Conservation (phyloP, 2,888 invertebrate species). For the Thera obeliscata region DNA sequence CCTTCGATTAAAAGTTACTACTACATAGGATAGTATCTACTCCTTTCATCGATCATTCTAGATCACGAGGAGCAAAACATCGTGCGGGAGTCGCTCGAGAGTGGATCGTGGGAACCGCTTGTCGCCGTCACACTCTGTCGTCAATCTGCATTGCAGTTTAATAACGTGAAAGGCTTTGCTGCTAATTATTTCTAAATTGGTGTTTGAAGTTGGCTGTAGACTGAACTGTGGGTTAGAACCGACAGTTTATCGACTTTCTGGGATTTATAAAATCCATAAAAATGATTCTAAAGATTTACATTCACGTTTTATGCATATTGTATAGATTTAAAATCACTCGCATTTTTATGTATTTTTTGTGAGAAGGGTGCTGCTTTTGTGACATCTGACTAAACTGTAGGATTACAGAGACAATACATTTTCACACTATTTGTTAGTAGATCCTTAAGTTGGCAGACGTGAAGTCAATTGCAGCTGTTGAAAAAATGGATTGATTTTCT, state of each 20-base stretch:
- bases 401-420: too few species aligned
- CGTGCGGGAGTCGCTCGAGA: slow-evolving; percentile 46
- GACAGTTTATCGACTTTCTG: slow-evolving; percentile 1
- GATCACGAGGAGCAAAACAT: slow-evolving; percentile 57
- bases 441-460: neutral
- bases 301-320: too few species aligned
- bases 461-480: neutral
- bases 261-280: too few species aligned
- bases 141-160: slow-evolving; percentile 32
- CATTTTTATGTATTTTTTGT: too few species aligned
- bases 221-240: neutral
- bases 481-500: neutral
- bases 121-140: slow-evolving; percentile 41
- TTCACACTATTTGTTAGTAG: neutral
- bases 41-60: slow-evolving; percentile 56
- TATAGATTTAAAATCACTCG: too few species aligned
- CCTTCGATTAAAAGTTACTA: slow-evolving; percentile 14
- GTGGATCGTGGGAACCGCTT: slow-evolving; percentile 62
- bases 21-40: slow-evolving; percentile 24
- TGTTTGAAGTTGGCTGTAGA: neutral
- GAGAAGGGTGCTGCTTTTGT: too few species aligned
- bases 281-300: too few species aligned
- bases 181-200: slow-evolving; percentile 19
- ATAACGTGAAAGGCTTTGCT: slow-evolving; percentile 23
- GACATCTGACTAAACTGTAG: too few species aligned